Percentiles rank a stretch among this genome's conserved stretches.
Conservation (phyloP, 2,113 vertebrate genomes). For the Rutilus rutilus region DNA sequence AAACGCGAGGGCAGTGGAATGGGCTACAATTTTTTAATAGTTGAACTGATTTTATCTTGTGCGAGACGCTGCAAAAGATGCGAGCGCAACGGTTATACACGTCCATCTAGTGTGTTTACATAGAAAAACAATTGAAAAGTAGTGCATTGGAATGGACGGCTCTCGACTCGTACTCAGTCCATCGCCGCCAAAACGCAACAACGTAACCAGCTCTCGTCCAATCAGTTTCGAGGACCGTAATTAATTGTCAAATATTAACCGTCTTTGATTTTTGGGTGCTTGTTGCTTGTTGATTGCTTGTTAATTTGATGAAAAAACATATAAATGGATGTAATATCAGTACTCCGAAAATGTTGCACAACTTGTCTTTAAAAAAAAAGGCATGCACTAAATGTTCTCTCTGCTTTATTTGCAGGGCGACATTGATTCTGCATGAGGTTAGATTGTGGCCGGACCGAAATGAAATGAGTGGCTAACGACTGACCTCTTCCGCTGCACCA, state of each 20-base stretch:
- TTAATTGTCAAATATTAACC: not conserved
- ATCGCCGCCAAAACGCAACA: too few species aligned
- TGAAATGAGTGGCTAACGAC: conserved; percentile 79
- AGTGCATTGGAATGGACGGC: too few species aligned
- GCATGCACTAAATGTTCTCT: not conserved
- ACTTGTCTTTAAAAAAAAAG: not conserved
- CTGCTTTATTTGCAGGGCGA: conserved; percentile 79
- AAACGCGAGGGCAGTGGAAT: too few species aligned
- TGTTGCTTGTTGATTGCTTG: not conserved
- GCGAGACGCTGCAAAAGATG: too few species aligned
- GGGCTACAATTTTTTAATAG: too few species aligned
- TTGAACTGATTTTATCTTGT: too few species aligned
- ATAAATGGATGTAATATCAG: not conserved
- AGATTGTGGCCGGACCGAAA: conserved; percentile 89
- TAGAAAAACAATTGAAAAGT: too few species aligned
- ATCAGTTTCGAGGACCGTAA: not conserved
- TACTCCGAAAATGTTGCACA: not conserved
- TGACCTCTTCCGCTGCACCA: conserved; percentile 43
- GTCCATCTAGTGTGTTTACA: too few species aligned
- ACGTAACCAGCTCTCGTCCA: not conserved
- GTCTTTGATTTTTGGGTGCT: not conserved
- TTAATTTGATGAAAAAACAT: not conserved
- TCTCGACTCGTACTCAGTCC: too few species aligned
- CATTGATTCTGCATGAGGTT: conserved; percentile 84
- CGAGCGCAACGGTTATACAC: too few species aligned